Evolutionary conservation across 2,888 invertebrate genomes (phyloP).

Genomic region (Hedychridium roseum): DNA sequence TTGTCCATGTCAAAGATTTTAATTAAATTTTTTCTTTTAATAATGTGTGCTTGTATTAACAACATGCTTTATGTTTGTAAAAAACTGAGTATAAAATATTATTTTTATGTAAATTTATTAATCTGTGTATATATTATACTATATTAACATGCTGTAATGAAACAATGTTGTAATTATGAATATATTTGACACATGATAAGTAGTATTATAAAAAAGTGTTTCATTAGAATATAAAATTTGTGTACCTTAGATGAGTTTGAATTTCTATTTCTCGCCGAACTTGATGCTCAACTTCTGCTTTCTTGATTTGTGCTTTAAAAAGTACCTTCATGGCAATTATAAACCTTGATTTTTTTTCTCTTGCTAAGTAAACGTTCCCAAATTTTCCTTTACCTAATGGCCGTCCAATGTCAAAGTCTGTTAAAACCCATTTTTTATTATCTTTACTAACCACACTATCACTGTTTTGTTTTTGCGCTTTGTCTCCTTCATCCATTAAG

Average conservation of each 20-base stretch:
- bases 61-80: too few relatives aligned
- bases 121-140: too few relatives aligned
- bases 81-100: too few relatives aligned
- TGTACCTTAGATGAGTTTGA: constrained; percentile 82
- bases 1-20: too few relatives aligned
- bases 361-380: constrained; percentile 94
- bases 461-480: constrained; percentile 1
- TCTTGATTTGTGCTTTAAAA: constrained; percentile 88
- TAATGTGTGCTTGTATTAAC: too few relatives aligned
- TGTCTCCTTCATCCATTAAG: neutral
- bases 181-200: too few relatives aligned
- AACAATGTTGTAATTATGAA: too few relatives aligned
- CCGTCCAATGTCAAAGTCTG: constrained; percentile 93
- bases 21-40: too few relatives aligned
- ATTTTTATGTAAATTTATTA: too few relatives aligned
- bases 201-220: too few relatives aligned
- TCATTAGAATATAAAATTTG: too few relatives aligned
- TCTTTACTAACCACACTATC: constrained; percentile 10
- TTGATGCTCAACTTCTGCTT: constrained; percentile 90
- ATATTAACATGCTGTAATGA: too few relatives aligned
- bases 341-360: constrained; percentile 86
- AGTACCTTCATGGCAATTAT: constrained; percentile 89
- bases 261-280: constrained; percentile 94
- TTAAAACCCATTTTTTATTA: constrained; percentile 72
- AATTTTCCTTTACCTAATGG: constrained; percentile 96